Evolutionary conservation across 1,140 invertebrate genomes (phyloP).

Genomic region (Triops longicaudatus): DNA sequence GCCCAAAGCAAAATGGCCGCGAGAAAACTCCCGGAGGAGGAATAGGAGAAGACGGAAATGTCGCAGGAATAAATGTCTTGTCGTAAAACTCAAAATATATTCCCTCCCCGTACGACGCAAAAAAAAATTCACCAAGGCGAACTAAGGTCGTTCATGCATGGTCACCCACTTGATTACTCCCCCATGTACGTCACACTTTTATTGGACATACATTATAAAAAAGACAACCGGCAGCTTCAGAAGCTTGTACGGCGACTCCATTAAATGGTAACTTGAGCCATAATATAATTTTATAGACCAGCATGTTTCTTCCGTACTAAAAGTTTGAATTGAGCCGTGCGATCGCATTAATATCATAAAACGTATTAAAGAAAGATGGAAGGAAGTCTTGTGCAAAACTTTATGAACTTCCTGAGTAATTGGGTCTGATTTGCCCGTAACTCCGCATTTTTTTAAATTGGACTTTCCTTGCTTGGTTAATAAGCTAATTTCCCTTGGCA

Average conservation of each 20-base stretch:
- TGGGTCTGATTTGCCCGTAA: neutral
- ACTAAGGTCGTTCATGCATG: neutral
- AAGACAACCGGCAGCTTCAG: neutral
- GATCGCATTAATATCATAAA: neutral
- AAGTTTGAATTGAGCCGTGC: neutral
- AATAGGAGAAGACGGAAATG: too few species aligned
- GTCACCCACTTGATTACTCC: neutral
- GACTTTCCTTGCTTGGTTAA: neutral
- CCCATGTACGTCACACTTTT: neutral
- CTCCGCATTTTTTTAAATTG: neutral
- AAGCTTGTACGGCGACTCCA: neutral
- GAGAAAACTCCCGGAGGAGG: neutral
- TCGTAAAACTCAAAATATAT: neutral
- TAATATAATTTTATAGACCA: neutral
- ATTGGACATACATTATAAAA: conserved; percentile 12
- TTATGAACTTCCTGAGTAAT: neutral
- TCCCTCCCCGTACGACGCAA: neutral
- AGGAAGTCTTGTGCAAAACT: neutral
- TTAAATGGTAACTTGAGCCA: neutral
- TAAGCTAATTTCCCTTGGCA: neutral
- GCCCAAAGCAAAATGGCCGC: neutral
- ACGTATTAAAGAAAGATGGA: neutral
- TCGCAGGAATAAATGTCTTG: neutral
- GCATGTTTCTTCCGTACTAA: neutral
- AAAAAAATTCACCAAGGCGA: neutral